Evolutionary conservation across 2,888 invertebrate genomes (phyloP), one percentile per base, ranked within the genome.

Genomic region (Cosmorhoe ocellata): DNA sequence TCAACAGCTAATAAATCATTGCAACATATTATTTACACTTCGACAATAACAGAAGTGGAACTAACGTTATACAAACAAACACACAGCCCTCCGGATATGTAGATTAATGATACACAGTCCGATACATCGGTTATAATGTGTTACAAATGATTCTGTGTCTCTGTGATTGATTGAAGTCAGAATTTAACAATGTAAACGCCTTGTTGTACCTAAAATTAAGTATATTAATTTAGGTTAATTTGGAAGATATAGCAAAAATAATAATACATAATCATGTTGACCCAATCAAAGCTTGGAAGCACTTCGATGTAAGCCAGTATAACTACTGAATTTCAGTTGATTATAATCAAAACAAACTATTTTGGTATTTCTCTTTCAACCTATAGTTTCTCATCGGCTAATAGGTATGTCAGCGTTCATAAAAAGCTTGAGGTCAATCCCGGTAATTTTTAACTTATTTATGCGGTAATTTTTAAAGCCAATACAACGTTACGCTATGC

Each of bases 71-170:
- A 77, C 74, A 75, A 74, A 80, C 76, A 73, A 67, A 81, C 71
- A 67, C 62, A 74, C 71, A 69, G 66, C 80, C 80, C 79, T 64
- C 80, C 72, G 81, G 79, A 73, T 78, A 78, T 80, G 68, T 80
- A 87, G 84, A 87, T 87, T 84, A 84, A 88, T 87, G 86, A 78
- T 74, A 67, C 63, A 68, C 70, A 69, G 67, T 74, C 70, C 64
- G 73, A 76, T 78, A 72, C 74, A 74, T 69, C 66, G 69, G 59
- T 63, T 72, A 77, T 85, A 86, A 87, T 85, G 83, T 76, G 69
- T 74, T 84, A 87, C 83, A 84, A 84, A 86, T 86, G 79, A 76
- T 76, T 72, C 69, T 63, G 66, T 69, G 76, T 75, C 69, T 66
- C 40, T 31, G 43, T 78, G 77, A 81, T 81, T 79, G 74, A 81